phyloP scores from a whole-genome alignment of 2,797 vertebrate genomes.

The Gephyroberyx darwinii region DNA sequence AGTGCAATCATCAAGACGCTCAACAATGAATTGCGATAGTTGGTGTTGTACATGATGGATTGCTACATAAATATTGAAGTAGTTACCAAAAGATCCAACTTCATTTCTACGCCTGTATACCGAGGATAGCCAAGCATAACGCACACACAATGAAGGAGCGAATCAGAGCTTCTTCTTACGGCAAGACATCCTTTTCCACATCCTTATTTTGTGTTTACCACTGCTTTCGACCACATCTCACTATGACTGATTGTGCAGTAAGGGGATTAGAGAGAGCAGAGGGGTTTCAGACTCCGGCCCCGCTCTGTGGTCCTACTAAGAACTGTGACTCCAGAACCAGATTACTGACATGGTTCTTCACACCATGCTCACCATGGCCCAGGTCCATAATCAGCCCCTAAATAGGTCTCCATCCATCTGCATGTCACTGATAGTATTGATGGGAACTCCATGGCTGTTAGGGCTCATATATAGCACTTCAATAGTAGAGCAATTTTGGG shows the following conservation, averaged over 20 bases:
- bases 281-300: constrained; percentile 6
- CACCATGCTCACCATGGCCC: constrained; percentile 30
- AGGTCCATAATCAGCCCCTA: constrained; percentile 51
- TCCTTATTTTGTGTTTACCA: constrained; percentile 47
- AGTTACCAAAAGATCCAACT: background rate
- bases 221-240: constrained; percentile 29
- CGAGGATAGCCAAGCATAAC: background rate
- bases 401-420: constrained; percentile 60
- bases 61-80: background rate
- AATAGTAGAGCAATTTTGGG: constrained; percentile 37
- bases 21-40: constrained; percentile 31
- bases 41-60: constrained; percentile 24
- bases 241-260: background rate
- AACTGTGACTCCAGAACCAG: constrained; percentile 38
- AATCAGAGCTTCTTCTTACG: background rate
- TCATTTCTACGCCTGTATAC: background rate
- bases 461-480: constrained; percentile 28
- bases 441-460: constrained; percentile 36
- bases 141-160: too few relatives aligned
- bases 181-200: constrained; percentile 8
- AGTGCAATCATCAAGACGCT: constrained; percentile 41
- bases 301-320: constrained; percentile 12
- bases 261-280: constrained; percentile 16
- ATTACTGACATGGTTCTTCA: constrained; percentile 38
- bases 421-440: constrained; percentile 51